Conservation (phyloP, 2,888 invertebrate genomes). For the Hirudinaria manillensis region DNA sequence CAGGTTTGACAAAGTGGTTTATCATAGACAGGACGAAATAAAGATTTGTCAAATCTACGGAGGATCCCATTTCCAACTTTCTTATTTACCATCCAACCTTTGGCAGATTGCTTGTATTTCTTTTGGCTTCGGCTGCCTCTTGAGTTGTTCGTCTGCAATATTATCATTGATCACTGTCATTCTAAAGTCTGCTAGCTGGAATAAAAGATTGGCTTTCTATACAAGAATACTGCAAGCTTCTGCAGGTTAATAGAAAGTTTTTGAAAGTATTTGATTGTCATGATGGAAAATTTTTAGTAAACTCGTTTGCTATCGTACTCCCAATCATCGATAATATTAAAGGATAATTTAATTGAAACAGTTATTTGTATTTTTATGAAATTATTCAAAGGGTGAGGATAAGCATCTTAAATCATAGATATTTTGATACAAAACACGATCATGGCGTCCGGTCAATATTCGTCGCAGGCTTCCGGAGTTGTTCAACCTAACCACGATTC, state of each 20-base stretch:
- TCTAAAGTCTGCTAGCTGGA: neutral
- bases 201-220: neutral
- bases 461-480: too few species aligned
- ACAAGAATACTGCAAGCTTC: neutral
- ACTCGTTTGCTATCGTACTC: too few species aligned
- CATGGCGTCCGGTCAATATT: too few species aligned
- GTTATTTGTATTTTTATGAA: too few species aligned
- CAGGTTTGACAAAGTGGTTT: neutral
- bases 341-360: too few species aligned
- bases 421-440: too few species aligned
- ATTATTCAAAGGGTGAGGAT: too few species aligned
- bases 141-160: neutral
- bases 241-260: neutral
- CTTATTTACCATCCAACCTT: neutral
- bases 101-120: slow-evolving; percentile 9
- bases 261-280: too few species aligned
- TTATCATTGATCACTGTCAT: neutral
- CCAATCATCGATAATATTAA: too few species aligned
- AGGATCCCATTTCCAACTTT: neutral
- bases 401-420: too few species aligned
- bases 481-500: too few species aligned
- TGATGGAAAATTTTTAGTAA: too few species aligned
- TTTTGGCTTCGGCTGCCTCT: slow-evolving; percentile 1
- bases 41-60: slow-evolving; percentile 2
- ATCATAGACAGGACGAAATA: neutral